These are phyloP conservation scores for Batillaria attramentaria DNA, from an alignment of 1,140 invertebrate species.

Conservation along the genomic window DNA sequence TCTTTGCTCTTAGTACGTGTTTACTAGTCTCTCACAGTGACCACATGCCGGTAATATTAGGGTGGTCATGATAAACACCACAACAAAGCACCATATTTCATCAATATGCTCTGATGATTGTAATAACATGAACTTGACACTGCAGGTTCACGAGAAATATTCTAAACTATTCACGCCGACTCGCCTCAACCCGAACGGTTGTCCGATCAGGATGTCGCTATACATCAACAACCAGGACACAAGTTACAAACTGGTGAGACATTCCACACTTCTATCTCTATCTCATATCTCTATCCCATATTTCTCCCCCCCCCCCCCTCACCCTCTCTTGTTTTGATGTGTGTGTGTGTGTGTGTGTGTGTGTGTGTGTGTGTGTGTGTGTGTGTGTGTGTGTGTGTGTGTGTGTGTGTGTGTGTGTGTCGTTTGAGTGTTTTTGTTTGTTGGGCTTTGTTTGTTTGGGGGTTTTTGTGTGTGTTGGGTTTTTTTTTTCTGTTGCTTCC, in stretches of 20 bases:
- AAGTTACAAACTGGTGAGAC: slow-evolving; percentile 80
- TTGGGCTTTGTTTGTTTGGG: no score
- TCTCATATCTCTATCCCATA: background rate
- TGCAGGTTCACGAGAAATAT: slow-evolving; percentile 41
- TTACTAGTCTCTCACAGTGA: no score
- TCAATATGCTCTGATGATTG: background rate
- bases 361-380: slow-evolving; percentile 13
- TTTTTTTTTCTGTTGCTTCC: no score
- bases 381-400: background rate
- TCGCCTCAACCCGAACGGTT: slow-evolving; percentile 86
- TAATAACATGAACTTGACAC: no score
- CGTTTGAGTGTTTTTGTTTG: background rate
- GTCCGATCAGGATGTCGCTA: slow-evolving; percentile 85
- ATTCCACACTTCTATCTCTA: background rate
- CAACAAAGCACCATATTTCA: background rate
- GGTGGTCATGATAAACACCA: background rate
- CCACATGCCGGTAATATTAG: background rate
- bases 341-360: background rate
- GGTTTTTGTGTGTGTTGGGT: no score
- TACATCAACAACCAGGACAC: slow-evolving; percentile 87
- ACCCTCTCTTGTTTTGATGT: background rate
- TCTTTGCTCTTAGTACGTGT: no score
- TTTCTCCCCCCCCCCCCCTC: background rate
- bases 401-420: background rate
- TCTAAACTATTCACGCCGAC: slow-evolving; percentile 62